Evolutionary conservation across 2,113 vertebrate species (phyloP).

Genomic region (Rhinichthys klamathensis): DNA sequence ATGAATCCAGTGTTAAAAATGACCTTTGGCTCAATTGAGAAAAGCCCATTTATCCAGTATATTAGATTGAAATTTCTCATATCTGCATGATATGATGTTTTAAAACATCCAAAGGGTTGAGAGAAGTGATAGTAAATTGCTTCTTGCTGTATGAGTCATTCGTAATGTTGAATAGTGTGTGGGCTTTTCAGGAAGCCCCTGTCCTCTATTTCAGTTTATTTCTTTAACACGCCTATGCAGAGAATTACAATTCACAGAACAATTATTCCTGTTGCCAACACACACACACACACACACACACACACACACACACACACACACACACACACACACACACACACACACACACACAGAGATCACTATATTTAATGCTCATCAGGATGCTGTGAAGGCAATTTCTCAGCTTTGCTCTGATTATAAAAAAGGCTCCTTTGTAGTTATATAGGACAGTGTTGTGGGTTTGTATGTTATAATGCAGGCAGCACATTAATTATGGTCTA

Average conservation of each 20-base stretch:
- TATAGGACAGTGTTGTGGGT: not conserved
- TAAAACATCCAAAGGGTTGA: not conserved
- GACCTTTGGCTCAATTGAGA: not conserved
- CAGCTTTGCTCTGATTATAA: not conserved
- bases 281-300: too few species aligned
- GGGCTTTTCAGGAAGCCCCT: constrained; percentile 16
- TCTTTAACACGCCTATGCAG: not conserved
- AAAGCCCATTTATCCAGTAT: not conserved
- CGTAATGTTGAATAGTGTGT: not conserved
- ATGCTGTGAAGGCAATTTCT: not conserved
- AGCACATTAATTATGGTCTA: not conserved
- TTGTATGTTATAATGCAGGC: constrained; percentile 11
- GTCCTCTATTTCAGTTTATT: not conserved
- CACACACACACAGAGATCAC: not conserved
- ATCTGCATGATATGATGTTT: not conserved
- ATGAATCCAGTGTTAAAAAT: not conserved
- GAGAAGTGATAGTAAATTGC: constrained; percentile 1
- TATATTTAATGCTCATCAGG: not conserved
- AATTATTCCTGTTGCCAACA: constrained; percentile 9
- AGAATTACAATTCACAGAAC: not conserved
- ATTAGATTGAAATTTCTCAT: not conserved
- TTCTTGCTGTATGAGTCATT: not conserved
- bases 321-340: too few species aligned
- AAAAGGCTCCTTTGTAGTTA: not conserved
- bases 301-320: too few species aligned